Conservation (phyloP, 2,113 vertebrate species). For the Nycticryphes semicollaris region DNA sequence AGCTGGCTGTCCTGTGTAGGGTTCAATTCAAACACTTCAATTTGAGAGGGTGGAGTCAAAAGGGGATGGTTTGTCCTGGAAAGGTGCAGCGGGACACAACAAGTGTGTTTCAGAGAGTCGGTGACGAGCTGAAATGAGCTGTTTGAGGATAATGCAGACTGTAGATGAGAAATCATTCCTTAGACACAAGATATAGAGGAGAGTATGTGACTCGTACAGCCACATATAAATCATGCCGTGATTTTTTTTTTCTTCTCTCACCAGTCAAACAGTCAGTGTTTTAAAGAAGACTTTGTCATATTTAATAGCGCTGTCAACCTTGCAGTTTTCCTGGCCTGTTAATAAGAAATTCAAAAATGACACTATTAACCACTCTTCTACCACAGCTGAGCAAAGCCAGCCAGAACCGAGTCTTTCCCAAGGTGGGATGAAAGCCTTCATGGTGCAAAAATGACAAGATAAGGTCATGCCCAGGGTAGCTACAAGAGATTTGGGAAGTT, state of each 20-base stretch:
- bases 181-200: slow-evolving; percentile 51
- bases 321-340: slow-evolving; percentile 37
- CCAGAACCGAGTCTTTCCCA: background rate
- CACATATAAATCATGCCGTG: slow-evolving; percentile 57
- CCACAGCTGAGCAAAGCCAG: background rate
- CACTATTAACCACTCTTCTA: slow-evolving; percentile 12
- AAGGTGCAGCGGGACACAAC: background rate
- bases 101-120: background rate
- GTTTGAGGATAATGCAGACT: slow-evolving; percentile 29
- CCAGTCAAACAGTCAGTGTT: slow-evolving; percentile 57
- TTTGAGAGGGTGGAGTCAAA: background rate
- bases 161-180: slow-evolving; percentile 31
- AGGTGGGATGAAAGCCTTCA: background rate
- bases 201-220: background rate
- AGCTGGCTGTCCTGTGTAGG: background rate
- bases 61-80: background rate
- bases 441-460: background rate
- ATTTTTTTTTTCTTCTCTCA: background rate
- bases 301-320: slow-evolving; percentile 71
- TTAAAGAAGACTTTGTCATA: slow-evolving; percentile 70
- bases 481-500: background rate
- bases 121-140: background rate
- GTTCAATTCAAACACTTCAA: background rate
- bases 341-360: slow-evolving; percentile 56
- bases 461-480: background rate